These are phyloP conservation scores for Monopterus albus DNA, from an alignment of 2,113 vertebrate genomes.

Conservation along the genomic window DNA sequence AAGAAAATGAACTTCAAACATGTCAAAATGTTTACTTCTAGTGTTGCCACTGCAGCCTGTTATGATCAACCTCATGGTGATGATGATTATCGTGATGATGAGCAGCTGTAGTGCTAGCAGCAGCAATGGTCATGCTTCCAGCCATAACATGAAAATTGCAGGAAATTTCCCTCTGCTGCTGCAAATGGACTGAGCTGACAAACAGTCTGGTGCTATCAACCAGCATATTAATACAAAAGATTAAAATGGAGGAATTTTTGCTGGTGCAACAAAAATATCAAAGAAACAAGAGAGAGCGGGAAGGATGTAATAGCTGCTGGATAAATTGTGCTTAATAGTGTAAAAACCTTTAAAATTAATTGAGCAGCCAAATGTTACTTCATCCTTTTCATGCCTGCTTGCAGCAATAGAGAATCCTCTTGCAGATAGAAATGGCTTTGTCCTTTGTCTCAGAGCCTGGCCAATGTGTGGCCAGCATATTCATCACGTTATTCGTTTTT, in stretches of 20 bases:
- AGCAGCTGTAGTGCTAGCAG: slow-evolving; percentile 2
- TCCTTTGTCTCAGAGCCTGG: slow-evolving; percentile 45
- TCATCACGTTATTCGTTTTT: slow-evolving; percentile 53
- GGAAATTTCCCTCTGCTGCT: slow-evolving; percentile 32
- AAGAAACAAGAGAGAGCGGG: slow-evolving; percentile 37
- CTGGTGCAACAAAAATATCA: slow-evolving; percentile 63
- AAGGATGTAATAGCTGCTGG: slow-evolving; percentile 56
- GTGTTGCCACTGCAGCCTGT: neutral
- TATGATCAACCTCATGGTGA: slow-evolving; percentile 13
- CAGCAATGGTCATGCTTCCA: slow-evolving; percentile 4
- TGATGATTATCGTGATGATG: slow-evolving; percentile 4
- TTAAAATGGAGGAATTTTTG: slow-evolving; percentile 55
- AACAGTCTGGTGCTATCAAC: slow-evolving; percentile 23
- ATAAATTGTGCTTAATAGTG: slow-evolving; percentile 72
- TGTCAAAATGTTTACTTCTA: too few species aligned
- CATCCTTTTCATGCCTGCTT: slow-evolving; percentile 50
- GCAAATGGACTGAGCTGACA: slow-evolving; percentile 19
- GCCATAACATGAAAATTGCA: slow-evolving; percentile 20
- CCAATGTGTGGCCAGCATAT: slow-evolving; percentile 31
- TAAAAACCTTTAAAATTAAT: slow-evolving; percentile 78
- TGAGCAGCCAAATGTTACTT: slow-evolving; percentile 70
- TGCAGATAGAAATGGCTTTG: slow-evolving; percentile 50
- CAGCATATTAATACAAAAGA: slow-evolving; percentile 42
- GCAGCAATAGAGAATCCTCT: slow-evolving; percentile 32
- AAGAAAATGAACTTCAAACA: too few species aligned